Evolutionary conservation across 2,113 vertebrate genomes (phyloP).

Genomic region (Lota lota): DNA sequence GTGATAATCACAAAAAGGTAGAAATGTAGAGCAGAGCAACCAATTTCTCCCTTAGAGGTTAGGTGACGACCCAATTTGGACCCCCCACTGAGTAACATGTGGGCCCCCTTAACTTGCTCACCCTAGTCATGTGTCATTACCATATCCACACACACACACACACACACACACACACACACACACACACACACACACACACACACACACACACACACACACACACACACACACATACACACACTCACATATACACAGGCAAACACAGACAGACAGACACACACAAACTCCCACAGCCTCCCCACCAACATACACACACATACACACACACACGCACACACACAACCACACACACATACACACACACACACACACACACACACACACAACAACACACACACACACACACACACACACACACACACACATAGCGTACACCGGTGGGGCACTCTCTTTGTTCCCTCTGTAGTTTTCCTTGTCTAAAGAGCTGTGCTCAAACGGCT

Average conservation of each 20-base stretch:
- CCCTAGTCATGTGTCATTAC: constrained; percentile 45
- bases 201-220: neutral
- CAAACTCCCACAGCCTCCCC: too few relatives aligned
- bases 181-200: constrained; percentile 23
- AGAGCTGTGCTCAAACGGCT: constrained; percentile 39
- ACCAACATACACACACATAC: too few relatives aligned
- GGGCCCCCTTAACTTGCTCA: constrained; percentile 38
- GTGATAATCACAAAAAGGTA: constrained; percentile 12
- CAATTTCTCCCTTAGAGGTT: constrained; percentile 37
- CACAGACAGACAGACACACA: too few relatives aligned
- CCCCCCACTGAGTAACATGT: constrained; percentile 26
- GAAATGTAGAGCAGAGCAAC: constrained; percentile 33
- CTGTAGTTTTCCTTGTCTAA: constrained; percentile 42
- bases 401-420: too few relatives aligned
- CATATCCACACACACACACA: constrained; percentile 29
- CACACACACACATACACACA: too few relatives aligned
- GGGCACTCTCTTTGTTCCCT: constrained; percentile 50
- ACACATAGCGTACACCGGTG: neutral
- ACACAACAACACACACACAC: too few relatives aligned
- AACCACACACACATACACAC: neutral
- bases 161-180: constrained; percentile 18
- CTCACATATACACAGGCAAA: too few relatives aligned
- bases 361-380: too few relatives aligned
- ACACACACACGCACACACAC: too few relatives aligned
- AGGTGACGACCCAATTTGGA: constrained; percentile 51